Evolutionary conservation across 2,797 vertebrate genomes (phyloP), one percentile per base, ranked within the genome.

Genomic region (Pseudotriccus pelzelni): DNA sequence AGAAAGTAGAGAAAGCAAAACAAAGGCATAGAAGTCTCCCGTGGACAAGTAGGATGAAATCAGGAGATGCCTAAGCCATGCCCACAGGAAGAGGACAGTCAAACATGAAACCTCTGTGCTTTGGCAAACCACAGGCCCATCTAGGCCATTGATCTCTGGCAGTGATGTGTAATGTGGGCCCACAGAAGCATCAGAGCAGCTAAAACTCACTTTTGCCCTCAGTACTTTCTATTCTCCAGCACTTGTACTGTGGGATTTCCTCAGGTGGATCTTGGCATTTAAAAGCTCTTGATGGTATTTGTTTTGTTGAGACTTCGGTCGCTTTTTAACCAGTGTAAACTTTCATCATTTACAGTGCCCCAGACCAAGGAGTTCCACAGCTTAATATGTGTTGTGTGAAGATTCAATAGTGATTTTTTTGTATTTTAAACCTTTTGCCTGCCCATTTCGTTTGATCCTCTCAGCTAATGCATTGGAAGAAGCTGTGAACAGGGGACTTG

Each of bases 251-350:
- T 32, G 32, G 19, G 70, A 27, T 36, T 81, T 87, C 34, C 34
- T 55, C 32, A 52, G 4, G 28, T 44, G 55, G 39, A 28, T 21
- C 60, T 44, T 68, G 23, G 53, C 49, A 52, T 78, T 75, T 90
- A 77, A 70, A 77, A 64, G 22, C 9, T 46, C 41, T 60, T 49
- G 20, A 32, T 92, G 23, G 46, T 27, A 46, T 90, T 94, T 90
- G 9, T 18, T 83, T 47, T 41, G 50, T 60, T 77, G 50, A 32
- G 12, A 60, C 39, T 78, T 64, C 10, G 23, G 63, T 79, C 3
- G 1, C 23, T 50, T 83, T 66, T 44, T 78, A 79, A 76, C 23
- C 27, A 13, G 4, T 77, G 28, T 70, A 59, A 86, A 74, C 34
- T 66, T 84, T 4, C 13, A 62, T 37, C 3, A 0, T 70, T 64